These are phyloP conservation scores for Phasianus colchicus DNA, from an alignment of 2,113 vertebrate species.

Conservation along the genomic window DNA sequence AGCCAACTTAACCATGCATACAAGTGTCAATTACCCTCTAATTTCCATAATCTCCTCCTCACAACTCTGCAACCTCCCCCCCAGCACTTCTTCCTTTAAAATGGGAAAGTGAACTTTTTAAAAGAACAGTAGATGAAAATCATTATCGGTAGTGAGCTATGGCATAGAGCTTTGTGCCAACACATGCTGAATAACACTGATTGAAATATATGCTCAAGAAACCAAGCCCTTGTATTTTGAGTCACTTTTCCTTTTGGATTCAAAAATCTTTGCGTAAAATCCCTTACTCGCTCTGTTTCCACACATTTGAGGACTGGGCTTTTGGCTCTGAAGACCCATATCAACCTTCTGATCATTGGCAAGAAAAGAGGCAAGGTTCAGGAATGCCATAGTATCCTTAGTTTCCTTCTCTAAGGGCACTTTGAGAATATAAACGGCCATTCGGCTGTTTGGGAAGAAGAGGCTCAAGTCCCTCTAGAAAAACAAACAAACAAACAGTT, in stretches of 20 bases:
- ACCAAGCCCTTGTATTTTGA: not conserved
- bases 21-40: not conserved
- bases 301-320: not conserved
- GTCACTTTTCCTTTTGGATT: not conserved
- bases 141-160: not conserved
- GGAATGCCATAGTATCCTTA: not conserved
- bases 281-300: not conserved
- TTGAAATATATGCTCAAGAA: not conserved
- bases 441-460: not conserved
- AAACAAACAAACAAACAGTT: not conserved
- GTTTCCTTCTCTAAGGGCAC: not conserved
- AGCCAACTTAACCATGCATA: not conserved
- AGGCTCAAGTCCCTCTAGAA: not conserved
- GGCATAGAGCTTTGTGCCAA: not conserved
- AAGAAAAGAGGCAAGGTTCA: not conserved
- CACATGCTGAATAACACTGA: not conserved
- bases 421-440: not conserved
- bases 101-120: conserved; percentile 1
- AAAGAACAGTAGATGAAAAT: conserved; percentile 33
- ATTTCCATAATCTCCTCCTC: not conserved
- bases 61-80: not conserved
- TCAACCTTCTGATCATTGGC: not conserved
- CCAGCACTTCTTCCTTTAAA: not conserved
- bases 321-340: not conserved
- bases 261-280: not conserved